Conservation (phyloP, 2,888 invertebrate species). For the Sclerodermus sp. region DNA sequence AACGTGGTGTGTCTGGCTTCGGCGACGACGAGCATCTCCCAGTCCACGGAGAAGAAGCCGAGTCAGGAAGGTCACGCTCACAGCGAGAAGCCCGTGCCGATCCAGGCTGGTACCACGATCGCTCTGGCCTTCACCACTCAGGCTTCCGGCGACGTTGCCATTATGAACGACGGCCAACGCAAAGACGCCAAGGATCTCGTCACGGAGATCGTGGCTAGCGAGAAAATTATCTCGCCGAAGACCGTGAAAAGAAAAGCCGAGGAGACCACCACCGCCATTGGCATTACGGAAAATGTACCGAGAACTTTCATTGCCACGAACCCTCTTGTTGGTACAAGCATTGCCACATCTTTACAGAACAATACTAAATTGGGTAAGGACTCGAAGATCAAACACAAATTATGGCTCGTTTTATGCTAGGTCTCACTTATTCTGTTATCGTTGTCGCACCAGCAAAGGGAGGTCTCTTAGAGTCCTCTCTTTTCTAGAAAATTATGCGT, state of each 20-base stretch:
- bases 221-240: constrained; percentile 47
- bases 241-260: constrained; percentile 51
- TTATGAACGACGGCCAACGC: constrained; percentile 29
- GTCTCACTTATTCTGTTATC: neutral
- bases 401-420: neutral
- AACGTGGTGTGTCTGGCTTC: constrained; percentile 43
- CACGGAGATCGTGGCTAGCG: constrained; percentile 34
- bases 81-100: constrained; percentile 32
- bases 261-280: constrained; percentile 25
- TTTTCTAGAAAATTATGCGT: too few relatives aligned
- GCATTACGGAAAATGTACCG: constrained; percentile 25
- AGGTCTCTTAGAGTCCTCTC: too few relatives aligned
- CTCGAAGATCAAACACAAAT: neutral
- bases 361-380: constrained; percentile 48
- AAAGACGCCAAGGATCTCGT: constrained; percentile 39
- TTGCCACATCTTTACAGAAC: constrained; percentile 36
- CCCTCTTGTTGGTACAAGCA: constrained; percentile 30
- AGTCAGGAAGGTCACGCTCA: constrained; percentile 29
- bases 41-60: constrained; percentile 35
- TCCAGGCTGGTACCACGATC: constrained; percentile 44
- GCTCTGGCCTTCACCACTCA: constrained; percentile 46
- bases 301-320: constrained; percentile 32
- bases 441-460: too few relatives aligned
- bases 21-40: constrained; percentile 20
- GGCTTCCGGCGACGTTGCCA: constrained; percentile 34